These are phyloP conservation scores for Lutjanus erythropterus DNA, from an alignment of 2,113 vertebrate genomes.

Conservation along the genomic window DNA sequence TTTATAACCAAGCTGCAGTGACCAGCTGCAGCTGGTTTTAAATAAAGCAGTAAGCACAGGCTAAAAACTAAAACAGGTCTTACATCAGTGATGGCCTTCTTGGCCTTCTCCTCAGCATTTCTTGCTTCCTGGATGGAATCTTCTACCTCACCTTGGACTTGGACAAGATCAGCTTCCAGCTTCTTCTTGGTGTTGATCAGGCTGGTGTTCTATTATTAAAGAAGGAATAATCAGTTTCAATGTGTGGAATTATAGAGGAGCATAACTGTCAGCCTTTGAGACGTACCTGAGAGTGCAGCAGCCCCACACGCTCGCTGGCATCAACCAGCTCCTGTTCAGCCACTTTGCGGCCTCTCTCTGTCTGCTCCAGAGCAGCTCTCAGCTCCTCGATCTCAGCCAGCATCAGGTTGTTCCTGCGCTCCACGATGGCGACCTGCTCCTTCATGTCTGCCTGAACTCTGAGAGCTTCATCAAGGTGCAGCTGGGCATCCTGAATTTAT, in stretches of 20 bases:
- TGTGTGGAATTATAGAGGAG: no score
- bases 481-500: conserved; percentile 85
- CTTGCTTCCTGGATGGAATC: conserved; percentile 89
- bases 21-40: background rate
- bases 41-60: background rate
- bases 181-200: conserved; percentile 90
- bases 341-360: conserved; percentile 88
- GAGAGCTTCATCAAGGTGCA: conserved; percentile 90
- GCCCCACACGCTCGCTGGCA: conserved; percentile 84
- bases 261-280: no score
- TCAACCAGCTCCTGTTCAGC: conserved; percentile 93
- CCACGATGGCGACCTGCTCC: conserved; percentile 91
- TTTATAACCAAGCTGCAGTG: background rate
- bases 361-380: conserved; percentile 89
- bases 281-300: conserved; percentile 91
- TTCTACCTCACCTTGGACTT: conserved; percentile 91
- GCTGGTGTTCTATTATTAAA: conserved; percentile 89
- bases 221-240: no score
- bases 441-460: conserved; percentile 89
- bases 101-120: conserved; percentile 89
- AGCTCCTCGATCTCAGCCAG: conserved; percentile 91
- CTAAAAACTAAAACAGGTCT: conserved; percentile 34
- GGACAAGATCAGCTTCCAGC: conserved; percentile 85
- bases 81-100: conserved; percentile 87
- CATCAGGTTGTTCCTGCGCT: conserved; percentile 90